phyloP scores from a whole-genome alignment of 2,113 vertebrate genomes.

The Microtus oregoni region DNA sequence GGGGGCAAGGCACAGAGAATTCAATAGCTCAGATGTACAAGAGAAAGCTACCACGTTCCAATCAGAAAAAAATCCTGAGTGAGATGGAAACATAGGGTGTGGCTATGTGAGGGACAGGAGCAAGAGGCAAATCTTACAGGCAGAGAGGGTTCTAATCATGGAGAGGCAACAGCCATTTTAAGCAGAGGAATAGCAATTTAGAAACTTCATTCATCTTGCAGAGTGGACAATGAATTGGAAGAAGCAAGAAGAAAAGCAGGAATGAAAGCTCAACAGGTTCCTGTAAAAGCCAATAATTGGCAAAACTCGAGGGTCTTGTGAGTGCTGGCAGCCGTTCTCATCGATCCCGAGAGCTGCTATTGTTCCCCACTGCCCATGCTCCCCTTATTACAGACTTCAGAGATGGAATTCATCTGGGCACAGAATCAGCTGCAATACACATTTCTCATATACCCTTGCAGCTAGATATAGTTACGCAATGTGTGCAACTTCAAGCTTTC shows the following conservation, averaged over 20 bases:
- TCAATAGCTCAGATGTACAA: neutral
- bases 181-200: neutral
- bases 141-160: neutral
- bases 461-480: neutral
- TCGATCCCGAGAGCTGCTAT: neutral
- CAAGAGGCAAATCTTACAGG: neutral
- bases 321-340: neutral
- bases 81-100: neutral
- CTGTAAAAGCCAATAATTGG: neutral
- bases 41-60: neutral
- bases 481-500: neutral
- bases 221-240: neutral
- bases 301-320: neutral
- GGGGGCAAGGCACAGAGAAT: neutral
- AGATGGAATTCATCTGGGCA: neutral
- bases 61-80: neutral
- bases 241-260: neutral
- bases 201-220: neutral
- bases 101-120: neutral
- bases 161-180: neutral
- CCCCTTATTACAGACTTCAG: neutral
- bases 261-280: neutral
- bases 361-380: neutral
- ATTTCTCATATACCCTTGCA: neutral
- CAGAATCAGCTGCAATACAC: neutral